Evolutionary conservation across 2,888 invertebrate genomes (phyloP).

Genomic region (Spilosoma lubricipeda): DNA sequence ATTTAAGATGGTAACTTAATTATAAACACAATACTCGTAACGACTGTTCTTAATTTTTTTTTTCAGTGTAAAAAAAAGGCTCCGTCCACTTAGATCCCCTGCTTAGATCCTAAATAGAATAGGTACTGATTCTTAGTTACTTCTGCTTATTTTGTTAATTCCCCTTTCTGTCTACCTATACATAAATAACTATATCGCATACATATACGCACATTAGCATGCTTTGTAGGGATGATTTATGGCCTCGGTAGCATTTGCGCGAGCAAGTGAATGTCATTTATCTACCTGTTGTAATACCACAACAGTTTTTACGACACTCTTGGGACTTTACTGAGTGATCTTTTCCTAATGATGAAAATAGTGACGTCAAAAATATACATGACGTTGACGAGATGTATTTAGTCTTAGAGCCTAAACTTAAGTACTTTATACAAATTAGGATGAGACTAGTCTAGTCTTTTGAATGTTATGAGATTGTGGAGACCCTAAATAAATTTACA

Average conservation of each 20-base stretch:
- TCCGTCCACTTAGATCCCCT: too few species aligned
- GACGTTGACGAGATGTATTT: neutral
- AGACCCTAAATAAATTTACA: too few species aligned
- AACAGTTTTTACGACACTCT: conserved; percentile 20
- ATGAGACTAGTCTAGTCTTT: too few species aligned
- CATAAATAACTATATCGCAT: neutral
- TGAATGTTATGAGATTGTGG: too few species aligned
- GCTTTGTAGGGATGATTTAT: conserved; percentile 18
- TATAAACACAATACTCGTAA: too few species aligned
- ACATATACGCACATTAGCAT: neutral
- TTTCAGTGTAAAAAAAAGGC: too few species aligned
- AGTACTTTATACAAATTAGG: too few species aligned
- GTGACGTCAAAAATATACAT: neutral
- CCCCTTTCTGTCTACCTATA: neutral
- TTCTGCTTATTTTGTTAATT: neutral
- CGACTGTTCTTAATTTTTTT: too few species aligned
- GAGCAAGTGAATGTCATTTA: conserved; percentile 20
- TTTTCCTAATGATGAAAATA: conserved; percentile 19
- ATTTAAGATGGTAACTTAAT: too few species aligned
- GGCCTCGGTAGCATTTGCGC: conserved; percentile 25
- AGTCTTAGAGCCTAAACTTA: neutral
- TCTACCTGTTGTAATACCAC: conserved; percentile 19
- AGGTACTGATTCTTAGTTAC: neutral
- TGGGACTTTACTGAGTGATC: conserved; percentile 13
- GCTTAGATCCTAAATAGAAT: too few species aligned